Percentiles rank a stretch among this genome's conserved stretches.
phyloP scores from a whole-genome alignment of 2,888 invertebrate genomes.

The Spodoptera picta region DNA sequence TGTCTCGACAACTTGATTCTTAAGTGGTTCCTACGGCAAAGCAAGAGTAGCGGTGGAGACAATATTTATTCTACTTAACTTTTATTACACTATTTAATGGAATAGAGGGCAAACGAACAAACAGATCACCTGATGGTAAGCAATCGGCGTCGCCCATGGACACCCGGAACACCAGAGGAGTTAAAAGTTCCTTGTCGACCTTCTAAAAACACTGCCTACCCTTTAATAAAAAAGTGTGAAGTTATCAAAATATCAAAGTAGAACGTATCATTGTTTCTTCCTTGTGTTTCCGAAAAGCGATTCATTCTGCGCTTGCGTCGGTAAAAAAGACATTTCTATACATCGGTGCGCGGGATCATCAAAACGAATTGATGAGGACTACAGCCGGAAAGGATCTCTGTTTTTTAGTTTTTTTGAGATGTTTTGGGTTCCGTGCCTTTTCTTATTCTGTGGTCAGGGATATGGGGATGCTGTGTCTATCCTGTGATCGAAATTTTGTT shows the following conservation, averaged over 20 bases:
- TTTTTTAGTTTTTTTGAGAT: conserved; percentile 53
- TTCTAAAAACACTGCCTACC: too few relatives aligned
- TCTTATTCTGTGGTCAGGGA: not conserved
- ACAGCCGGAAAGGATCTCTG: conserved; percentile 69
- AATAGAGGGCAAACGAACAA: too few relatives aligned
- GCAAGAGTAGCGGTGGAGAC: too few relatives aligned
- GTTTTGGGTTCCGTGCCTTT: conserved; percentile 33
- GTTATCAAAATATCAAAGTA: conserved; percentile 48
- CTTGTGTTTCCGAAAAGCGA: conserved; percentile 63
- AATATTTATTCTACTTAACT: too few relatives aligned
- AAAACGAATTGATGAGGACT: conserved; percentile 77
- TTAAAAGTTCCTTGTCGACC: too few relatives aligned
- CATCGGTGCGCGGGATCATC: conserved; percentile 64
- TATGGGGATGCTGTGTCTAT: not conserved
- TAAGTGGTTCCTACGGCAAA: too few relatives aligned
- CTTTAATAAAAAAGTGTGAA: not conserved
- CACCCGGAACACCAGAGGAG: too few relatives aligned
- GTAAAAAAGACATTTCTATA: conserved; percentile 75
- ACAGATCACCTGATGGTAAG: too few relatives aligned
- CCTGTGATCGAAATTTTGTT: too few relatives aligned
- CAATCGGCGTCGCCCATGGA: too few relatives aligned
- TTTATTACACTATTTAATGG: too few relatives aligned
- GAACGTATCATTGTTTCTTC: conserved; percentile 54
- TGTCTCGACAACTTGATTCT: too few relatives aligned
- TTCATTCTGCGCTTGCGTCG: conserved; percentile 57